Percentiles rank a stretch among this genome's conserved stretches.
phyloP scores from a whole-genome alignment of 1,140 invertebrate species.

The Pemphigus obesinymphae region DNA sequence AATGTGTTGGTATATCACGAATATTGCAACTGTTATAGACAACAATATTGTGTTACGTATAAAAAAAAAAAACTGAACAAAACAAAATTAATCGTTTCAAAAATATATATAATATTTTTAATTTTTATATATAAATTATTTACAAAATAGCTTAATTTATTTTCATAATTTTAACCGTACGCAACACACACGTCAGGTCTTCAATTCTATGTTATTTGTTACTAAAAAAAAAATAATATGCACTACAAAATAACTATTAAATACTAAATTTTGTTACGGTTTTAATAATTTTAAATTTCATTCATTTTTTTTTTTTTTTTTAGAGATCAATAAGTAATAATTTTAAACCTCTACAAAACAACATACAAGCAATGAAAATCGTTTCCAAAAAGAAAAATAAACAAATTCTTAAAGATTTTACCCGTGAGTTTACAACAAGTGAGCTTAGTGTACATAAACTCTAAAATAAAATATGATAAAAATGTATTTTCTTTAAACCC shows the following conservation, averaged over 20 bases:
- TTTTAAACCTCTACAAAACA: conserved; percentile 40
- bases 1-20: no score
- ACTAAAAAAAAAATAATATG: conserved; percentile 3
- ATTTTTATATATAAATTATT: conserved; percentile 7
- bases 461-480: conserved; percentile 39
- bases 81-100: no score
- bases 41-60: no score
- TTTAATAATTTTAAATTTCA: conserved; percentile 17
- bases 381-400: conserved; percentile 26
- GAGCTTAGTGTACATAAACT: conserved; percentile 35
- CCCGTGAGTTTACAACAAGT: conserved; percentile 40
- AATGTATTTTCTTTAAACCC: conserved; percentile 36
- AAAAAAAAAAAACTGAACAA: no score
- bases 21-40: no score
- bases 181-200: not conserved
- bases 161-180: not conserved
- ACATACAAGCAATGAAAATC: conserved; percentile 31
- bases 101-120: not conserved
- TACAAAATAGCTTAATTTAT: not conserved
- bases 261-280: not conserved
- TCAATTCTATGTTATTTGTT: conserved; percentile 1
- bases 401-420: conserved; percentile 31
- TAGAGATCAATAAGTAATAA: conserved; percentile 33
- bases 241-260: conserved; percentile 1
- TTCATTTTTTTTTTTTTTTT: conserved; percentile 9